These are phyloP conservation scores for Schizopygopsis malacanthus DNA, from an alignment of 2,797 vertebrate genomes.

Conservation along the genomic window DNA sequence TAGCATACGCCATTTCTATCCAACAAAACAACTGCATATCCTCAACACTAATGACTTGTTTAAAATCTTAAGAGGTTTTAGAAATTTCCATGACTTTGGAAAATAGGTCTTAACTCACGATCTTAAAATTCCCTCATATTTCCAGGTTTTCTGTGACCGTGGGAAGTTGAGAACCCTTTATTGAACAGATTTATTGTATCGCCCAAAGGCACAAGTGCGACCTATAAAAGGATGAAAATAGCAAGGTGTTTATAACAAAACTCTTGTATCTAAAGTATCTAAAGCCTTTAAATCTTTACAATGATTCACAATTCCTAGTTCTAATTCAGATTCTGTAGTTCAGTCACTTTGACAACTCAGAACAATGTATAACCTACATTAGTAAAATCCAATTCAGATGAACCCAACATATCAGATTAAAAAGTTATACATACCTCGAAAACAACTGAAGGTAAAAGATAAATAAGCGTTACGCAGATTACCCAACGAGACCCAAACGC, in stretches of 20 bases:
- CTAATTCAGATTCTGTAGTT: background rate
- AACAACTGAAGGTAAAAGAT: background rate
- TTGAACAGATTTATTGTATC: background rate
- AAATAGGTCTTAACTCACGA: background rate
- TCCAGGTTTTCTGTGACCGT: background rate
- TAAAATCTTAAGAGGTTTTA: background rate
- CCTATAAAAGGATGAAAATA: background rate
- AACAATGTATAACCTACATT: background rate
- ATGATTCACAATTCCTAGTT: background rate
- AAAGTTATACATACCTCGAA: conserved; percentile 20
- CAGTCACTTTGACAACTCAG: background rate
- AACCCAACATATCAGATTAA: background rate
- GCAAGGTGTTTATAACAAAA: background rate
- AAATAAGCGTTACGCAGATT: background rate
- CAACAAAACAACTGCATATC: background rate
- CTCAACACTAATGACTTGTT: background rate
- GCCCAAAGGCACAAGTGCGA: background rate
- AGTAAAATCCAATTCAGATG: background rate
- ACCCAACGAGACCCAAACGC: background rate
- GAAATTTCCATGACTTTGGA: background rate
- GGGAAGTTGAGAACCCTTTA: background rate
- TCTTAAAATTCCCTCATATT: background rate
- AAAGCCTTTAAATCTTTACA: background rate
- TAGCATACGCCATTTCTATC: background rate
- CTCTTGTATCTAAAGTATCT: background rate